phyloP scores from a whole-genome alignment of 1,140 invertebrate species.

The Phthorimaea operculella region DNA sequence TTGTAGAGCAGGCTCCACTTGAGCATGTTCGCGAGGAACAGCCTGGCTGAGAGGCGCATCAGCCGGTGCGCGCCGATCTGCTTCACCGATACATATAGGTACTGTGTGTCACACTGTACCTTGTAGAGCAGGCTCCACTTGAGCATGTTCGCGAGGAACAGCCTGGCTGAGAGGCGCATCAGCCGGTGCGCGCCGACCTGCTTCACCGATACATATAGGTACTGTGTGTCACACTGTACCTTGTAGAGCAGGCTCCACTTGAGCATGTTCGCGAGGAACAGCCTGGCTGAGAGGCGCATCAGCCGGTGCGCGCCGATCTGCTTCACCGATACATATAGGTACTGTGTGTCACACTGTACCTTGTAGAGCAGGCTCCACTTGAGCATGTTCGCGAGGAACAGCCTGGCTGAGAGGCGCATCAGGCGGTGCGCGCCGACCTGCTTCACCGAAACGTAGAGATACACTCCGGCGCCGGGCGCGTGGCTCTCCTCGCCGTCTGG shows the following conservation, averaged over 20 bases:
- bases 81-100: conserved; percentile 26
- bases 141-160: conserved; percentile 40
- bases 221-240: no score
- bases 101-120: no score
- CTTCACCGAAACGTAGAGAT: conserved; percentile 26
- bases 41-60: conserved; percentile 35
- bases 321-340: conserved; percentile 26
- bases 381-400: conserved; percentile 40
- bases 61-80: conserved; percentile 23
- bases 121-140: conserved; percentile 33
- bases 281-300: conserved; percentile 35
- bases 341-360: no score
- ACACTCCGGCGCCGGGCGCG: conserved; percentile 12
- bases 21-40: conserved; percentile 40
- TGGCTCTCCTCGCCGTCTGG: conserved; percentile 16
- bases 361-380: conserved; percentile 33
- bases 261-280: conserved; percentile 40
- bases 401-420: conserved; percentile 35
- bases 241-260: conserved; percentile 33
- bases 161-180: conserved; percentile 35
- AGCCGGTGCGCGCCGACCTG: conserved; percentile 23
- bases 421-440: conserved; percentile 23
- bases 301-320: conserved; percentile 23
- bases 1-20: conserved; percentile 33
- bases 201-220: conserved; percentile 26